These are phyloP conservation scores for Psephotus haematonotus DNA, from an alignment of 2,113 vertebrate genomes.

Conservation along the genomic window DNA sequence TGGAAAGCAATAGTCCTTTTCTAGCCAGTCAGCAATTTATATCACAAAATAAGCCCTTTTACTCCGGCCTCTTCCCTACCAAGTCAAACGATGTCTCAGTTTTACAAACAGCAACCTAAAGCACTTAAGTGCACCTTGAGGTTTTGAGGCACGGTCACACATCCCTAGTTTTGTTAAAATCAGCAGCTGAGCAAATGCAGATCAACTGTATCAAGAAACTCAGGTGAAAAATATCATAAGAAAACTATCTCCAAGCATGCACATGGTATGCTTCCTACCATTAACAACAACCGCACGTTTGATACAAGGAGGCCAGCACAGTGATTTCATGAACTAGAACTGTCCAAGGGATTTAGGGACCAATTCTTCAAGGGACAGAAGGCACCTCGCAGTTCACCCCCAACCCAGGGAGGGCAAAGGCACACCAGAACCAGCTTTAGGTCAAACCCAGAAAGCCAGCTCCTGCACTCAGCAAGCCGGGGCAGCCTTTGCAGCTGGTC, in stretches of 20 bases:
- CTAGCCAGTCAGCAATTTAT: neutral
- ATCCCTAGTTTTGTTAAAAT: neutral
- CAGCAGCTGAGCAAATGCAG: neutral
- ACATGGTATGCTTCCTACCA: neutral
- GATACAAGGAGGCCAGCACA: neutral
- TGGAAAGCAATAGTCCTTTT: neutral
- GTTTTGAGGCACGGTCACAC: neutral
- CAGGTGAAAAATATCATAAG: neutral
- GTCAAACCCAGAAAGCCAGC: neutral
- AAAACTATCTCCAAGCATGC: neutral
- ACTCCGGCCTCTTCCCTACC: neutral
- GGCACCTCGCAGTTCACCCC: neutral
- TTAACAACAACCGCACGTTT: neutral
- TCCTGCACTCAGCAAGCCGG: neutral
- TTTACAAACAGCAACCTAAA: neutral
- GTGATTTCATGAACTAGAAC: neutral
- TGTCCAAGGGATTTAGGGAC: fast-evolving
- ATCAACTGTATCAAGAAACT: neutral
- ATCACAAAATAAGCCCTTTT: neutral
- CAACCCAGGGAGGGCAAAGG: neutral
- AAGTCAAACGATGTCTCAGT: neutral
- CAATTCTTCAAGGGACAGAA: neutral
- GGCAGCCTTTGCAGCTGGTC: neutral
- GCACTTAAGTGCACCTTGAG: neutral
- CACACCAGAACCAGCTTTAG: neutral